Evolutionary conservation across 2,797 vertebrate species (phyloP), one percentile per base, ranked within the genome.

Genomic region (Halcyon leucocephala): DNA sequence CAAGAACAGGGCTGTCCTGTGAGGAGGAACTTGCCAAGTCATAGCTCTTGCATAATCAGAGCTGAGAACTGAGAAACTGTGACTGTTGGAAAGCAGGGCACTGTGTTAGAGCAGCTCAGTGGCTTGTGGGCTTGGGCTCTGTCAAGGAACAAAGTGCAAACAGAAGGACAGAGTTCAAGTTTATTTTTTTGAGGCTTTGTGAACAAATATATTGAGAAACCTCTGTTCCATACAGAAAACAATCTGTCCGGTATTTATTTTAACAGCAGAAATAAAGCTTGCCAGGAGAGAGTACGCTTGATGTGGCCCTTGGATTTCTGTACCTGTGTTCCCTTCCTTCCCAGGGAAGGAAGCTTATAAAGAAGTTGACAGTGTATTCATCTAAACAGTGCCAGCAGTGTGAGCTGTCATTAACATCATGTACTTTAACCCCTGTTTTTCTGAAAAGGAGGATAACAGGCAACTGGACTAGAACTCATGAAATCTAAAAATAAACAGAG

Each of bases 11-110:
- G 4, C 64, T 91, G 78, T 31, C 64, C 85, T 88, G 81, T 25
- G 44, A 21, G 79, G 37, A 83, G 71, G 91, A 97, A 96, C 96
- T 66, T 96, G 96, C 96, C 90, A 94, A 97, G 92, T 97, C 96
- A 97, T 74, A 80, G 73, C 61, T 85, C 69, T 98, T 98, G 83
- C 82, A 52, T 95, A 97, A 97, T 66, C 26, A 0, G 69, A 89
- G 49, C 24, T 6, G 8, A 44, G 76, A 46, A 70, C 12, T 8
- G 11, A 85, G 67, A 72, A 77, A 48, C 62, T 22, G 12, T 82
- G 35, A 25, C 85, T 86, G 9, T 67, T 91, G 74, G 69, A 89
- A 69, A 89, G 74, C 86, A 64, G 61, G 37, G 42, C 12, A 31
- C 76, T 93, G 74, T 89, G 37, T 89, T 82, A 80, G 70, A 88